Base-by-base conservation (phyloP, 1,140 invertebrate genomes). In the Drosophila mauritiana region DNA sequence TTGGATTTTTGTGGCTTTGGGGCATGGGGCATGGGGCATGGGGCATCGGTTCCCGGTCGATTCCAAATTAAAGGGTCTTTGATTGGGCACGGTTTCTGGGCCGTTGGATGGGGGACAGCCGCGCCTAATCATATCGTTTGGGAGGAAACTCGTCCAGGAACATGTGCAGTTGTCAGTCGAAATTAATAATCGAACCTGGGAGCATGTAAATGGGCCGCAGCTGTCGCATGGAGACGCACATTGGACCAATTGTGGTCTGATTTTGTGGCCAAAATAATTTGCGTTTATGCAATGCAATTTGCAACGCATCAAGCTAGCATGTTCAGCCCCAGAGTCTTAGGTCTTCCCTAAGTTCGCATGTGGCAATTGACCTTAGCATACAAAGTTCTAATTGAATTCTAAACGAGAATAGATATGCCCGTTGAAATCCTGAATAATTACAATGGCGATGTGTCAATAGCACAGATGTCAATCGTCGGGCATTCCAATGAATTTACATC, bases 231-330 rank as follows among this genome's bases (percentile, higher is more conserved):
- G 61, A 36, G 40, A 54, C 36, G 13, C 12, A 55, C 36, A 56
- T 31, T 31, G 20, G 40, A 13, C 17, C 40, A 13, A 25, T 73
- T 73, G 72, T 55, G 72, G 70, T 56, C 52, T 56, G 51, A 74
- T 74, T 74, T 73, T 74, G 70, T 56, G 72, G 58, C 58, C 58
- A 64, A 20, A 63, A 74, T 51, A 55, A 48, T 75, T 74, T 65
- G 39, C 36, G 57, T 70, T 70, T 48, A 40, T 70, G 65, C 42
- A 70, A 39, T 27, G 34, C 42, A 45, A 68, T 45, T 3, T 13
- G 27, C 34, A 49, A 27, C 49, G n/a, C 11, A 25, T 31, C 42
- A n/a, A 43, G 27, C 8, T 15, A 11, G 7, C 25, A 48, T 20
- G 17, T 43, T 20, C 4, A 42, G 39, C 3, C 39, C 31, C 2